Base-by-base conservation (phyloP, 2,113 vertebrate species). In the Polyodon spathula region DNA sequence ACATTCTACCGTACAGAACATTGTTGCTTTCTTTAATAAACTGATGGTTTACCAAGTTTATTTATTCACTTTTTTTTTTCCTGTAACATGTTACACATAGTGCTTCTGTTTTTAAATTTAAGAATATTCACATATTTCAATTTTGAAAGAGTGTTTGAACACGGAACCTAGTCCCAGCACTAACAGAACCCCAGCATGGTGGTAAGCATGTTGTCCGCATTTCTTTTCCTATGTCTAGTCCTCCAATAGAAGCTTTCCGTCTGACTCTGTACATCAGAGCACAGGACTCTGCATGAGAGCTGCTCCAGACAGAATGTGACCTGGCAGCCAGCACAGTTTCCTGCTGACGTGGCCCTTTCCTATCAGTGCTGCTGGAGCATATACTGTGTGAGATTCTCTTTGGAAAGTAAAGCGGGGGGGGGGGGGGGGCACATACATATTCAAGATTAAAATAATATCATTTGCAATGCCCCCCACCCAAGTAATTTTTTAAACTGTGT, bases 291-390 rank as follows among this genome's bases (percentile, higher is more conserved):
- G 67, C 15, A 1, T 10, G 63, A 56, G 42, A 71, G 42, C 75
- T 68, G 70, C 73, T 79, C 73, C 79, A 75, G 84, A 80, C 80
- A 44, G 76, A 76, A 65, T 78, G 81, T 70, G 77, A 81, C 66
- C 80, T 84, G 86, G 82, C 85, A 85, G 76, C 63, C 72, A 54
- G 64, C 1, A 6, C 78, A 1, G 68, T 39, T 79, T 85, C 73
- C 81, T 83, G 88, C 86, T 86, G 84, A 89, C 63, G 85, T 90
- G 86, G 85, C 84, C 76, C 11, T 78, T 69, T 55, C 68, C 59
- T 74, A 67, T 62, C 77, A 84, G 76, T 74, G 79, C 76, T 54
- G 69, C 71, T 73, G 73, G 71, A 85, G 78, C 27, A 27, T 27
- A 27, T 27, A 74, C 53, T 66, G 63, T 16, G 5, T 55, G 17